phyloP scores from a whole-genome alignment of 2,888 invertebrate species.

The Acholoe squamosa region DNA sequence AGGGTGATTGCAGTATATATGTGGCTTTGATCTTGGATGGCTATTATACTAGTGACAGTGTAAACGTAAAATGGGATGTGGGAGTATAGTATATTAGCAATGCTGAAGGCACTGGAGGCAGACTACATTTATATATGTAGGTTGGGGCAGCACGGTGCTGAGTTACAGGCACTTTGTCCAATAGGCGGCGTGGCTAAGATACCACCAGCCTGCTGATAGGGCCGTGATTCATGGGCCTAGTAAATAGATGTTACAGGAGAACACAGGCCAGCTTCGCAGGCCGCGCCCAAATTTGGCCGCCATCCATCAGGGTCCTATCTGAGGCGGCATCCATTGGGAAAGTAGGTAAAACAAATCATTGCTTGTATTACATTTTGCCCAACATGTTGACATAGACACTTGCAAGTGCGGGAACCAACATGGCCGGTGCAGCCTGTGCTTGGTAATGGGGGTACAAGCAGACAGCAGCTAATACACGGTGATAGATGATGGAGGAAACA shows the following conservation, averaged over 20 bases:
- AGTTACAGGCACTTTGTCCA: not conserved
- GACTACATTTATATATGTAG: slow-evolving; percentile 8
- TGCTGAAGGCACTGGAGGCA: not conserved
- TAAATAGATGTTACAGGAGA: slow-evolving; percentile 14
- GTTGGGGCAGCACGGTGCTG: not conserved
- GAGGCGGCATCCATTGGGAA: not conserved
- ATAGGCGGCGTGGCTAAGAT: not conserved
- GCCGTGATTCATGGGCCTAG: not conserved
- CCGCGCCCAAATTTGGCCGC: not conserved
- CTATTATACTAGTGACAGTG: too few relatives aligned
- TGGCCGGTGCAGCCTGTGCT: not conserved
- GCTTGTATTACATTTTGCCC: slow-evolving; percentile 31
- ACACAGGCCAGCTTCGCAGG: not conserved
- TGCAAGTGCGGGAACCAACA: not conserved
- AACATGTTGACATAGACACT: slow-evolving; percentile 15
- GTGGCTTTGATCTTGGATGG: too few relatives aligned
- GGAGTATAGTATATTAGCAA: too few relatives aligned
- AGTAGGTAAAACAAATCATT: slow-evolving; percentile 32
- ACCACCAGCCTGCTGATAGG: not conserved
- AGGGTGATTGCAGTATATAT: too few relatives aligned
- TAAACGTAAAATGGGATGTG: too few relatives aligned
- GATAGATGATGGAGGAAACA: slow-evolving; percentile 6
- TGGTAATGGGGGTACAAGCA: not conserved
- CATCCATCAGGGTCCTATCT: slow-evolving; percentile 5
- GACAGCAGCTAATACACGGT: not conserved